Evolutionary conservation across 1,140 invertebrate species (phyloP).

Genomic region (Patella vulgata): DNA sequence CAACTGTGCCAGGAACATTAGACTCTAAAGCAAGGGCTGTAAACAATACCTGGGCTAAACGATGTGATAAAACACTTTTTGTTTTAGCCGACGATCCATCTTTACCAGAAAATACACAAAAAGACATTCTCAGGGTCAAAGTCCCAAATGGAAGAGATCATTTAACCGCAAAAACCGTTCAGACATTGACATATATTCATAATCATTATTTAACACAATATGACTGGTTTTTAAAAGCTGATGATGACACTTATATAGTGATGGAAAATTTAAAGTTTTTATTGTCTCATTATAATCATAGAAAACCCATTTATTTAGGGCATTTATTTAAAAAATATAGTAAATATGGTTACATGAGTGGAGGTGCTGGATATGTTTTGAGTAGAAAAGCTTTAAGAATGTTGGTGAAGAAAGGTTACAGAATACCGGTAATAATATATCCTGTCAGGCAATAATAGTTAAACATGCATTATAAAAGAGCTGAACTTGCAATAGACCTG

Average conservation of each 20-base stretch:
- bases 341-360: conserved; percentile 42
- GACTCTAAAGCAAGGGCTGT: conserved; percentile 89
- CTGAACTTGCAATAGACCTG: too few relatives aligned
- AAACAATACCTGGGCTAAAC: conserved; percentile 92
- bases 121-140: conserved; percentile 19
- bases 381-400: conserved; percentile 67
- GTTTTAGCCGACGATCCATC: conserved; percentile 68
- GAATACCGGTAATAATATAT: conserved; percentile 71
- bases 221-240: conserved; percentile 95
- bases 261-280: conserved; percentile 66
- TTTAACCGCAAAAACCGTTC: conserved; percentile 13
- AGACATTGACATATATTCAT: conserved; percentile 73
- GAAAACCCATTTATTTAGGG: conserved; percentile 51
- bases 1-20: conserved; percentile 90
- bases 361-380: conserved; percentile 80
- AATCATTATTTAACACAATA: conserved; percentile 66
- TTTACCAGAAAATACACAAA: conserved; percentile 18
- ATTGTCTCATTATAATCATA: conserved; percentile 45
- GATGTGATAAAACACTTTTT: conserved; percentile 84
- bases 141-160: conserved; percentile 11
- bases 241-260: conserved; percentile 87
- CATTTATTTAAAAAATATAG: conserved; percentile 50
- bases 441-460: too few relatives aligned
- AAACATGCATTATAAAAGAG: too few relatives aligned
- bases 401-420: conserved; percentile 52